Conservation (phyloP, 2,113 vertebrate species). For the Nymphicus hollandicus region DNA sequence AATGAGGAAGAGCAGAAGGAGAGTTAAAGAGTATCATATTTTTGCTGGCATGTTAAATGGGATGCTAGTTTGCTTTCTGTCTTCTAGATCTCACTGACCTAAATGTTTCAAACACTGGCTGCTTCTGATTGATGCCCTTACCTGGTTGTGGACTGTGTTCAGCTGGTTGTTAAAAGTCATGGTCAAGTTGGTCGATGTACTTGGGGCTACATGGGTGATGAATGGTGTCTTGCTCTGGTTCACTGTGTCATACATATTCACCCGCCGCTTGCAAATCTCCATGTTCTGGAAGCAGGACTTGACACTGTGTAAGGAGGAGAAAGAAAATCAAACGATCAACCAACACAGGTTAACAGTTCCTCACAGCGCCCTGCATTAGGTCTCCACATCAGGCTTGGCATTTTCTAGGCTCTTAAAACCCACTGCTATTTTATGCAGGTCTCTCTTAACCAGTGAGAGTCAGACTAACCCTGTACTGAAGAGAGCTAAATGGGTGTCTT, state of each 20-base stretch:
- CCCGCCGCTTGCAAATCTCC: conserved; percentile 96
- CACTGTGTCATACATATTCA: conserved; percentile 97
- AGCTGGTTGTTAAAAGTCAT: conserved; percentile 99
- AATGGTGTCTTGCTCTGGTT: conserved; percentile 99
- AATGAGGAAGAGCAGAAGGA: not conserved
- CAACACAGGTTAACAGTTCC: not conserved
- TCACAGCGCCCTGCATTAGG: not conserved
- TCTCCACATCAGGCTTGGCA: not conserved
- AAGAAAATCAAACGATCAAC: not conserved
- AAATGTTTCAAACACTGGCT: not conserved
- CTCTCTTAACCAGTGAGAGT: not conserved
- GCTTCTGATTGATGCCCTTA: conserved; percentile 38
- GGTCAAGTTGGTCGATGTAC: conserved; percentile 97
- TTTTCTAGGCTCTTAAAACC: not conserved
- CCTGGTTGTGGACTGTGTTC: conserved; percentile 95
- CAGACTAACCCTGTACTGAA: not conserved
- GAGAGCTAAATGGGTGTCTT: not conserved
- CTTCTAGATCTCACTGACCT: not conserved
- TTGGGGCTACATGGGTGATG: conserved; percentile 97
- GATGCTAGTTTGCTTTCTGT: not conserved
- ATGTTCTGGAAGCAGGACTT: conserved; percentile 99
- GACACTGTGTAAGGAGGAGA: conserved; percentile 77
- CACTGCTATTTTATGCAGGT: not conserved
- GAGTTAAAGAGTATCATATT: not conserved
- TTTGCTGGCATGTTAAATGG: not conserved